Evolutionary conservation across 2,888 invertebrate genomes (phyloP), one percentile per base, ranked within the genome.

Genomic region (Oligia fasciuncula): DNA sequence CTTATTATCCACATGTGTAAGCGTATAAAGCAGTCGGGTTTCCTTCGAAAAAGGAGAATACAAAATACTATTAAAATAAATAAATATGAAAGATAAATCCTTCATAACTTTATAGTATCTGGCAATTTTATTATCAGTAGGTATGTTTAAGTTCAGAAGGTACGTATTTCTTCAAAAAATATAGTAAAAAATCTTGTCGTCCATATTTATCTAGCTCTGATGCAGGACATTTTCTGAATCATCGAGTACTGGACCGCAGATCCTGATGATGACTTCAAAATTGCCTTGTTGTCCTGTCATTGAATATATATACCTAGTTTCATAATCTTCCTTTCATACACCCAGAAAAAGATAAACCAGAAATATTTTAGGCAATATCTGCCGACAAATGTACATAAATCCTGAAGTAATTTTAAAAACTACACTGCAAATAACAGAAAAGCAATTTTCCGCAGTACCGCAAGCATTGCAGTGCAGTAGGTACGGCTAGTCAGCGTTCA

Each of bases 401-500:
- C 11, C 49, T 46, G 19, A n/a, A 29, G 69, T 74, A 35, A 29
- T 72, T 84, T 80, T 8, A 17, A 76, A 76, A 65, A 62, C 60
- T 65, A 70, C 46, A 67, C 46, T 68, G 77, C 75, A 88, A 88
- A 88, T 84, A 89, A 79, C 76, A 78, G 79, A 84, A 77, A 88
- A 88, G 77, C 85, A 81, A 90, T 87, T 89, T 89, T 89, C 84
- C 80, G 82, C 80, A 84, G 84, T 71, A 84, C 83, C 79, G 80
- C 84, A 83, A 84, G 83, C 79, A 82, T 87, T 80, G 84, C 85
- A 89, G 87, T 83, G 87, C 87, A 90, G 91, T 92, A 94, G 93
- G 93, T 88, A 88, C 79, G 80, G 83, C 86, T 81, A 90, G 87
- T 83, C 90, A 88, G 79, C 93, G 94, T 94, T 93, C 93, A 93